Conservation (phyloP, 2,888 invertebrate species). For the Eugnorisma glareosa region DNA sequence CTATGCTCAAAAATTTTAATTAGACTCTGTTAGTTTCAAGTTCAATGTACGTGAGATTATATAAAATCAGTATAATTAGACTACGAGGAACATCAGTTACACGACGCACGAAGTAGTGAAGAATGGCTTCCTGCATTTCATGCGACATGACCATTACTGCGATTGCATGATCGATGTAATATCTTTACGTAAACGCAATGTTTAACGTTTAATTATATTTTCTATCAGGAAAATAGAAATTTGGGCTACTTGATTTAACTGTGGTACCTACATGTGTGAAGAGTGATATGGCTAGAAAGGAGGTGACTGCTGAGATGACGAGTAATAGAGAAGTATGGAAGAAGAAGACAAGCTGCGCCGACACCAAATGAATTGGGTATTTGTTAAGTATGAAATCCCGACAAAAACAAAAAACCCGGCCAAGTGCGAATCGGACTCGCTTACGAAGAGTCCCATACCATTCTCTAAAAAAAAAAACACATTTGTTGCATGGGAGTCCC, state of each 20-base stretch:
- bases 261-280: neutral
- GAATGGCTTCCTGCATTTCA: slow-evolving; percentile 54
- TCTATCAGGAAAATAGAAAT: neutral
- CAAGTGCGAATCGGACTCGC: no score
- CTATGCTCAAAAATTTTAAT: no score
- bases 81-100: slow-evolving; percentile 8
- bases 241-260: neutral
- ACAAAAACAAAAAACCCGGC: neutral
- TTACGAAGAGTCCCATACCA: no score
- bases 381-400: neutral
- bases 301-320: no score
- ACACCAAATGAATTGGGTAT: no score
- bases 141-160: slow-evolving; percentile 30
- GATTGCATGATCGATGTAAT: slow-evolving; percentile 17
- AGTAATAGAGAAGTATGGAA: no score
- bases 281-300: no score
- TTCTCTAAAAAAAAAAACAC: no score
- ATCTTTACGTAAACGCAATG: slow-evolving; percentile 7
- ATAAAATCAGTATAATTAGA: slow-evolving; percentile 27
- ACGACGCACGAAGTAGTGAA: slow-evolving; percentile 38
- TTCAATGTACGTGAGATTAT: slow-evolving; percentile 23
- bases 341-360: no score
- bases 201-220: slow-evolving; percentile 12
- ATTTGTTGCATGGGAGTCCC: no score
- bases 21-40: slow-evolving; percentile 13